Evolutionary conservation across 1,140 invertebrate genomes (phyloP).

Genomic region (Calephelis nemesis): DNA sequence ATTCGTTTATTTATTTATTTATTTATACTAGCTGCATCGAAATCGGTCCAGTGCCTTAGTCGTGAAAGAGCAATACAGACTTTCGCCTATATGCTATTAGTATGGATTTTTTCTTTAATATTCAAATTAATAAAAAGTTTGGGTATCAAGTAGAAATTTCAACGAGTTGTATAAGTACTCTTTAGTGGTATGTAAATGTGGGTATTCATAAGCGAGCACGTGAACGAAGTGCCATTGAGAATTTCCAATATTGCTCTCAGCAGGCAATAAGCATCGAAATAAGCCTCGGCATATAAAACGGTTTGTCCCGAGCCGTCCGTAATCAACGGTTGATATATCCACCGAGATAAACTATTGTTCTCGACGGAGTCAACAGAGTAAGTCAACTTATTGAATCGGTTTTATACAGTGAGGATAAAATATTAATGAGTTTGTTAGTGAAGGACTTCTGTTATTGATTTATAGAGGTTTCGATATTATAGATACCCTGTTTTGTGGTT

Average conservation of each 20-base stretch:
- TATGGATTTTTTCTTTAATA: no score
- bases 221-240: background rate
- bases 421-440: background rate
- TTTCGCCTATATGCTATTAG: no score
- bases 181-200: constrained; percentile 3
- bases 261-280: constrained; percentile 15
- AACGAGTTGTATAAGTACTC: constrained; percentile 1
- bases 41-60: no score
- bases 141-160: background rate
- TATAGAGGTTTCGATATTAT: no score
- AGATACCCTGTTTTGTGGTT: no score
- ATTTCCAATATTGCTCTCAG: constrained; percentile 1
- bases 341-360: background rate
- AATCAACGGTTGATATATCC: constrained; percentile 7
- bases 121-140: background rate
- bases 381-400: background rate
- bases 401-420: background rate
- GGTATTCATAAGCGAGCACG: background rate
- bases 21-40: no score
- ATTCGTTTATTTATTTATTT: no score
- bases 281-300: constrained; percentile 5
- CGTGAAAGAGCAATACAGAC: no score
- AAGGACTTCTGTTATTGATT: no score
- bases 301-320: constrained; percentile 3
- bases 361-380: background rate